A percentile compares a stretch with the other conserved stretches of the same genome.
Evolutionary conservation across 2,797 vertebrate species (phyloP).

Genomic region (Microchirus variegatus): DNA sequence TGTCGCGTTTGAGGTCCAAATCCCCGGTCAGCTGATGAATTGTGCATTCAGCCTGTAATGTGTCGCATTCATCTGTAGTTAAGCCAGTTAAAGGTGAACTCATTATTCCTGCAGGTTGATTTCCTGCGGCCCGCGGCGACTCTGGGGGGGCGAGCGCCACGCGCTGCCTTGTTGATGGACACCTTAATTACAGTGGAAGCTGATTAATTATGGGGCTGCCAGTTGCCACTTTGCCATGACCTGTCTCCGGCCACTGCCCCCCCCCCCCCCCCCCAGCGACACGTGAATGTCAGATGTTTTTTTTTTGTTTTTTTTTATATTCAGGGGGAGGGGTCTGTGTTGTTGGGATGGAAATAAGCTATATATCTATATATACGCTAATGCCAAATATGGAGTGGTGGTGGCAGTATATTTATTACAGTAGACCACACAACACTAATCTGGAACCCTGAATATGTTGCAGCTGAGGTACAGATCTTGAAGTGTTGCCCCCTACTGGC

Average conservation of each 20-base stretch:
- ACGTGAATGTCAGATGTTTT: slow-evolving; percentile 29
- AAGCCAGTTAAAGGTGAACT: slow-evolving; percentile 66
- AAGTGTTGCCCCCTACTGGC: not conserved
- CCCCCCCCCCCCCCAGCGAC: slow-evolving; percentile 22
- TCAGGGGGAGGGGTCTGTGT: no score
- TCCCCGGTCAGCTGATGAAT: slow-evolving; percentile 17
- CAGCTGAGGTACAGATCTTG: not conserved
- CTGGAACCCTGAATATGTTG: no score
- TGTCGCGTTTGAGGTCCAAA: not conserved
- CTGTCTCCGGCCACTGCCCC: slow-evolving; percentile 58
- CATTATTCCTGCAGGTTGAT: slow-evolving; percentile 62
- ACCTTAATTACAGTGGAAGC: slow-evolving; percentile 82
- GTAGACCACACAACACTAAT: no score
- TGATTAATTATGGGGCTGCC: slow-evolving; percentile 82
- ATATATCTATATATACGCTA: no score
- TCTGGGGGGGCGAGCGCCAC: slow-evolving; percentile 17
- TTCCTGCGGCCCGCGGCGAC: slow-evolving; percentile 28
- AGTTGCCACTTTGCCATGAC: slow-evolving; percentile 67
- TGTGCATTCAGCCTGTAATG: slow-evolving; percentile 14
- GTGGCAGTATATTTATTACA: no score
- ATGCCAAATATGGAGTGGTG: no score
- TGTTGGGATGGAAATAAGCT: no score
- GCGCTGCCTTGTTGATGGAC: slow-evolving; percentile 77
- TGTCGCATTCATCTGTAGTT: slow-evolving; percentile 40
- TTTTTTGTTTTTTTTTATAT: not conserved